Percentiles rank a stretch among this genome's conserved stretches.
phyloP scores from a whole-genome alignment of 2,797 vertebrate genomes.

The Eupleurogrammus muticus region DNA sequence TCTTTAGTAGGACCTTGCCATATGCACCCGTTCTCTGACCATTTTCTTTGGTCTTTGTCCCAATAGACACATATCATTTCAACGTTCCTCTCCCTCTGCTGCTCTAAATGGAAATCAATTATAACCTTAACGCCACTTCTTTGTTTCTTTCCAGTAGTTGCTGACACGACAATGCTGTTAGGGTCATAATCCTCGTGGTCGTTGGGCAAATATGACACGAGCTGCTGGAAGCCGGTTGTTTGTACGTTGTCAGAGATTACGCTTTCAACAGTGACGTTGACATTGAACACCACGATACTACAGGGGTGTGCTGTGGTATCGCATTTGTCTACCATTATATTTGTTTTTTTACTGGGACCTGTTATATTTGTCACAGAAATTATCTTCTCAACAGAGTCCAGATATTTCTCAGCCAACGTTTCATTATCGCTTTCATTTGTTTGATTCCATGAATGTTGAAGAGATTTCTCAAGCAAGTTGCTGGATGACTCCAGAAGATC shows the following conservation, averaged over 20 bases:
- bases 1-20: conserved; percentile 12
- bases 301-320: background rate
- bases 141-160: background rate
- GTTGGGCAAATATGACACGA: conserved; percentile 48
- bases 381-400: conserved; percentile 63
- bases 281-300: background rate
- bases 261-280: rapidly evolving
- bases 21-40: conserved; percentile 37
- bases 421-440: rapidly evolving
- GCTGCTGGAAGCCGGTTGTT: conserved; percentile 54
- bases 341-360: rapidly evolving
- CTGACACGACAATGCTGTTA: conserved; percentile 72
- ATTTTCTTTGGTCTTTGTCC: rapidly evolving
- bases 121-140: rapidly evolving
- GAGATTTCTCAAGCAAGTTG: conserved; percentile 64
- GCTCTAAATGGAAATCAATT: conserved; percentile 21
- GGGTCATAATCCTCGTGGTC: rapidly evolving
- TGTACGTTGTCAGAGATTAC: background rate
- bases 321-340: conserved; percentile 48
- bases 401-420: conserved; percentile 43
- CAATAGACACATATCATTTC: conserved; percentile 74
- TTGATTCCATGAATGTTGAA: background rate
- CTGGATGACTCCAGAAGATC: conserved; percentile 71
- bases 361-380: background rate
- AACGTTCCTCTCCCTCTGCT: conserved; percentile 8